Percentiles rank a stretch among this genome's conserved stretches.
Evolutionary conservation across 2,797 vertebrate species (phyloP).

Genomic region (Petrocephalus sullivani): DNA sequence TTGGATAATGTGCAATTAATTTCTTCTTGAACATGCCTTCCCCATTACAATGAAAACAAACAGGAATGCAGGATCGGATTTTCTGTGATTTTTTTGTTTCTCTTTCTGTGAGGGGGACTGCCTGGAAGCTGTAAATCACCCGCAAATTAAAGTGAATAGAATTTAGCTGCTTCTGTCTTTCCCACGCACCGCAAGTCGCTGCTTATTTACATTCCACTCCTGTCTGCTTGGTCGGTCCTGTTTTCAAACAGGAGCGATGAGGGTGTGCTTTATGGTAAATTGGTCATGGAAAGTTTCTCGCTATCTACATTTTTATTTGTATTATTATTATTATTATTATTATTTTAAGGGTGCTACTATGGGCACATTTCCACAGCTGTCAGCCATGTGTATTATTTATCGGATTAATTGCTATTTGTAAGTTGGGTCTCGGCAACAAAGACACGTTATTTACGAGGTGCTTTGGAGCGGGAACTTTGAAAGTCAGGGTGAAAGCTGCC

Average conservation of each 20-base stretch:
- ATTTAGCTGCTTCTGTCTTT: conserved; percentile 10
- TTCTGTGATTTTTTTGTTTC: too few relatives aligned
- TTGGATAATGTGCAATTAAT: background rate
- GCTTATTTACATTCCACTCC: conserved; percentile 22
- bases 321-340: conserved; percentile 31
- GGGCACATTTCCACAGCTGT: conserved; percentile 20
- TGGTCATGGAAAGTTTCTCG: conserved; percentile 28
- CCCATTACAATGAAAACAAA: background rate
- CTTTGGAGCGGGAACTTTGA: conserved; percentile 22
- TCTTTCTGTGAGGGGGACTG: background rate
- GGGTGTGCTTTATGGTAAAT: conserved; percentile 18
- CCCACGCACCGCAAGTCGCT: background rate
- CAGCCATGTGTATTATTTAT: background rate
- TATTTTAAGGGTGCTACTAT: conserved; percentile 22
- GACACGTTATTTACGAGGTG: background rate
- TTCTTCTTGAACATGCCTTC: background rate
- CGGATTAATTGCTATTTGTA: conserved; percentile 1
- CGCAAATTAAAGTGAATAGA: conserved; percentile 14
- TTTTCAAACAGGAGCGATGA: background rate
- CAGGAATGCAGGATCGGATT: too few relatives aligned
- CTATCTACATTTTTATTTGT: conserved; percentile 21
- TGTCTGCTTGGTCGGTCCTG: conserved; percentile 12
- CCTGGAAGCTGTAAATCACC: conserved; percentile 19
- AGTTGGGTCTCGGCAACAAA: background rate
- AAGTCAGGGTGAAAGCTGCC: conserved; percentile 43